Conservation (phyloP, 2,888 invertebrate genomes). For the Clepsis dumicolana region DNA sequence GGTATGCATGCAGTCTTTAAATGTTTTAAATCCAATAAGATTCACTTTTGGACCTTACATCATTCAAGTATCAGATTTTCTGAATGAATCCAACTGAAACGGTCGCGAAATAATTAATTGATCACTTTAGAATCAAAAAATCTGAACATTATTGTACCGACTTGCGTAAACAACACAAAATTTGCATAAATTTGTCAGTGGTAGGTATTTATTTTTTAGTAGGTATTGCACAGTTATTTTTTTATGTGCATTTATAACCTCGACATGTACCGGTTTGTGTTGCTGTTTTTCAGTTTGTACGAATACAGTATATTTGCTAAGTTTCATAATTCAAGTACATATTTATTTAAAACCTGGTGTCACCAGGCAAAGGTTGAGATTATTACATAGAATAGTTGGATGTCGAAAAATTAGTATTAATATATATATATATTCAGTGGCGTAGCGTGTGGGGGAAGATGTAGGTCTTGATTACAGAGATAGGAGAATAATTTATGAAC, state of each 20-base stretch:
- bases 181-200: neutral
- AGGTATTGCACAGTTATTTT: neutral
- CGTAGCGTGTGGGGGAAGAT: too few relatives aligned
- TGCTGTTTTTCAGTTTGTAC: neutral
- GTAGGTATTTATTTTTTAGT: neutral
- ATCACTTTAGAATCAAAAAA: too few relatives aligned
- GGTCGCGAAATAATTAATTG: neutral
- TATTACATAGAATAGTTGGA: too few relatives aligned
- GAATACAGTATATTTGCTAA: neutral
- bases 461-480: too few relatives aligned
- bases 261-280: neutral
- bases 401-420: too few relatives aligned
- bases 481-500: too few relatives aligned
- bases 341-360: too few relatives aligned
- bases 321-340: too few relatives aligned
- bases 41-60: constrained; percentile 31
- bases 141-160: neutral
- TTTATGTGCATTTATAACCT: constrained; percentile 1
- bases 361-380: too few relatives aligned
- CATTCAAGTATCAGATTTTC: constrained; percentile 21
- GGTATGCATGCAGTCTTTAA: constrained; percentile 4
- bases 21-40: neutral
- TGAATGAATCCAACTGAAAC: constrained; percentile 35
- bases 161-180: neutral
- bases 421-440: too few relatives aligned